Evolutionary conservation across 1,140 invertebrate genomes (phyloP), one percentile per base, ranked within the genome.

Genomic region (Zaprionus taronus): DNA sequence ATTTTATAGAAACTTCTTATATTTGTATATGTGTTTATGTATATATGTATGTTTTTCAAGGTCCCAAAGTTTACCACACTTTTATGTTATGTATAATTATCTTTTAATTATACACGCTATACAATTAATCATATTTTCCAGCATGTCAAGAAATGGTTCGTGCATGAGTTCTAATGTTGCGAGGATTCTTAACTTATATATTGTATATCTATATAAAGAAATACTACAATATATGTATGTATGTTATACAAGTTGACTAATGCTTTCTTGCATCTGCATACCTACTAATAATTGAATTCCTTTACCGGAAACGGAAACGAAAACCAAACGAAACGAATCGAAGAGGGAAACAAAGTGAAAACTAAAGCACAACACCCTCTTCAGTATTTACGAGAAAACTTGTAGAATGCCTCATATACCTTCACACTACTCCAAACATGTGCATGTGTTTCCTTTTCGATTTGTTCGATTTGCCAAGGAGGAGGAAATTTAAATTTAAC

Each of bases 101-200:
- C 44, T 4, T 11, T 22, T 51, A 14, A 51, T 51, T 51, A 51
- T 20, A 12, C 11, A 20, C 12, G 20, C 47, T 6, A 51, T 20
- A 51, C 9, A 22, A 51, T 51, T 51, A 51, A 51, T 51, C 47
- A 51, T 51, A 47, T 47, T 47, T 47, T n/a, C 7, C 14, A 15
- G 14, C 5, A 47, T 47, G 41, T 9, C 41, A 47, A n/a, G n/a
- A 17, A 20, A 20, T 0, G 15, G 4, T 11, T 22, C 44, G 47
- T 24, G 47, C 12, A 12, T 14, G 22, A 51, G 11, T 51, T 22
- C 12, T 4, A 22, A 17, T 17, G 5, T 47, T 47, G 17, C 41
- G 6, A 47, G 11, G 11, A 51, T 22, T 22, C 20, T 24, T 22
- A 22, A 51, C 5, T n/a, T 2, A 47, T 17, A 47, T 47, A 41